A percentile compares a stretch with the other conserved stretches of the same genome.
phyloP scores from a whole-genome alignment of 30 jellyfish, hydroid and myxozoan species.

The Mastigias papua region DNA sequence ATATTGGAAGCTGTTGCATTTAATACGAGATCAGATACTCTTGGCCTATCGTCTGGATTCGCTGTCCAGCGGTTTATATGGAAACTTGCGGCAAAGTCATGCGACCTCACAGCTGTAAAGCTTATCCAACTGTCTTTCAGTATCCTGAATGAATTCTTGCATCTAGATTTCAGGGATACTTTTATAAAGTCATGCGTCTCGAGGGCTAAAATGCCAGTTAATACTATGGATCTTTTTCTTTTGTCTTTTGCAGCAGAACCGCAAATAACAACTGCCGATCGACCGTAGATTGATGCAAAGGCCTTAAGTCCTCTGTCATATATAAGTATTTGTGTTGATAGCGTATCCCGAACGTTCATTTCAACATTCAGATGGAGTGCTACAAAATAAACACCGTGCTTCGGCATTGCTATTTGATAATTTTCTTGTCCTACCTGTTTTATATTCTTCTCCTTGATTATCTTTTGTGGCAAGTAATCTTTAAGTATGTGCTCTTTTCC shows the following conservation, averaged over 20 bases:
- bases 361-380: slow-evolving; percentile 36
- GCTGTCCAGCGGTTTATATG: background rate
- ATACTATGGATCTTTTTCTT: slow-evolving; percentile 8
- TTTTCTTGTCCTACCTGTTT: background rate
- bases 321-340: slow-evolving; percentile 19
- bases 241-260: background rate
- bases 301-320: slow-evolving; percentile 47
- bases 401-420: slow-evolving; percentile 50
- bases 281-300: slow-evolving; percentile 19
- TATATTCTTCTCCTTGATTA: slow-evolving; percentile 6
- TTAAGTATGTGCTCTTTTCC: background rate
- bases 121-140: slow-evolving; percentile 41
- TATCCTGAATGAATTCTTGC: slow-evolving; percentile 19
- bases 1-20: slow-evolving; percentile 18
- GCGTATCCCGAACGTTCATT: slow-evolving; percentile 33
- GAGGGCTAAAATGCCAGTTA: slow-evolving; percentile 40
- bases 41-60: background rate
- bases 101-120: slow-evolving; percentile 60
- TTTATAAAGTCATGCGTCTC: slow-evolving; percentile 5
- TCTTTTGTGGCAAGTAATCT: slow-evolving; percentile 26
- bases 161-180: slow-evolving; percentile 13
- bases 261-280: background rate
- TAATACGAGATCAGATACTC: slow-evolving; percentile 1
- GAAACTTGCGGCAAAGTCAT: slow-evolving; percentile 58
- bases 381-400: slow-evolving; percentile 62